Evolutionary conservation across 2,113 vertebrate genomes (phyloP).

Genomic region (Prietella phreatophila): DNA sequence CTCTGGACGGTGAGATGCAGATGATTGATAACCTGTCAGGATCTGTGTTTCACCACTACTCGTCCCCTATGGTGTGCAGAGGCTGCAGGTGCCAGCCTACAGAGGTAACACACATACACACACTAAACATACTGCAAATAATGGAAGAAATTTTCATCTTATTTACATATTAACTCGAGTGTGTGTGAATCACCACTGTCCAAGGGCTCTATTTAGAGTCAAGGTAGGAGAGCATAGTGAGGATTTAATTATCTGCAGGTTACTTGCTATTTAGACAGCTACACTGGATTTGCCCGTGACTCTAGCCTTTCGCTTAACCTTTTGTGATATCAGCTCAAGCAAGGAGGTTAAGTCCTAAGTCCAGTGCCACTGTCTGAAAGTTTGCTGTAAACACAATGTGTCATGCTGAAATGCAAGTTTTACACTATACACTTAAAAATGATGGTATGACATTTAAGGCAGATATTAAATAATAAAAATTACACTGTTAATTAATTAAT

Average conservation of each 20-base stretch:
- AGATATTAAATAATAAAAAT: not conserved
- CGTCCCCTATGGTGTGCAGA: slow-evolving; percentile 84
- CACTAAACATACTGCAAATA: not conserved
- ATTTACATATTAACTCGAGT: not conserved
- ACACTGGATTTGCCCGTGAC: not conserved
- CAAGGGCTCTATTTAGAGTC: not conserved
- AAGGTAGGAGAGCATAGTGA: not conserved
- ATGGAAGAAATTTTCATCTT: not conserved
- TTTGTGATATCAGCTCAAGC: not conserved
- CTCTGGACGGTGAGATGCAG: slow-evolving; percentile 91
- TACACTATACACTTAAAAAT: not conserved
- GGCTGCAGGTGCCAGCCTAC: slow-evolving; percentile 85
- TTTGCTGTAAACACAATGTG: not conserved
- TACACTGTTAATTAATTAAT: not conserved
- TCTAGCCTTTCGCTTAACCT: not conserved
- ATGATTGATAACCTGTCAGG: slow-evolving; percentile 99
- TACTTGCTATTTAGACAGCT: not conserved
- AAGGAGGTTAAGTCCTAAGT: not conserved
- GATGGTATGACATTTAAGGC: not conserved
- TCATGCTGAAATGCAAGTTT: not conserved
- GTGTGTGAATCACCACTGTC: not conserved
- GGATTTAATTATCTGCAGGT: not conserved
- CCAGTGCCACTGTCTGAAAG: not conserved
- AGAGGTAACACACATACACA: slow-evolving; percentile 74
- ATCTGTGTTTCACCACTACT: slow-evolving; percentile 96